Percentiles rank a stretch among this genome's conserved stretches.
Conservation (phyloP, 2,888 invertebrate genomes). For the Drosophila villosipedis region DNA sequence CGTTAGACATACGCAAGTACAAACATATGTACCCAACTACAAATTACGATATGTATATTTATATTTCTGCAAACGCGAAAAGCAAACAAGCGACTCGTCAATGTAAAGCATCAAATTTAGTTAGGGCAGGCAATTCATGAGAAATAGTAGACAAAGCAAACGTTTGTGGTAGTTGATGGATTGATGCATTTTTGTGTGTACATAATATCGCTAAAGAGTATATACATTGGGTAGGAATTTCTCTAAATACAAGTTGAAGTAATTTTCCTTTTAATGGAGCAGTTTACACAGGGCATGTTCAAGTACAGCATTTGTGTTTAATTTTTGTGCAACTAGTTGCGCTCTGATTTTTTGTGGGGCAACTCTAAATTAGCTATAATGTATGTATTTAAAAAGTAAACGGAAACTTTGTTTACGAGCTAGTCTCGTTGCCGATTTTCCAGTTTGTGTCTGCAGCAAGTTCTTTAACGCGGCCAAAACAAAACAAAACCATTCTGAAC, state of each 20-base stretch:
- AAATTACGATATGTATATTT: constrained; percentile 17
- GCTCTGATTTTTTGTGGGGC: constrained; percentile 48
- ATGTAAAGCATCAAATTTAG: constrained; percentile 29
- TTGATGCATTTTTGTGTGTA: background rate
- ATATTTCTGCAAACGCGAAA: constrained; percentile 20
- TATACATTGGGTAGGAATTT: background rate
- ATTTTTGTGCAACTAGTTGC: constrained; percentile 19
- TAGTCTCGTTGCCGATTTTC: constrained; percentile 40
- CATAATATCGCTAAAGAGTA: background rate
- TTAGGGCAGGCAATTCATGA: constrained; percentile 4
- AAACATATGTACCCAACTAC: constrained; percentile 29
- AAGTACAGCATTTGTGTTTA: background rate
- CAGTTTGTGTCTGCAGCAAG: constrained; percentile 62
- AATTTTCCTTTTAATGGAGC: background rate
- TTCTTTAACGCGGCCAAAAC: constrained; percentile 67
- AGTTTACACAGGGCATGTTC: constrained; percentile 6
- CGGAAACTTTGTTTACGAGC: constrained; percentile 68
- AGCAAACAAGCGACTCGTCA: constrained; percentile 43
- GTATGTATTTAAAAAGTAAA: constrained; percentile 49
- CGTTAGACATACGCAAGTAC: constrained; percentile 53
- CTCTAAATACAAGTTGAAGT: background rate
- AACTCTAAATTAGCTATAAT: constrained; percentile 62
- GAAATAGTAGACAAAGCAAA: constrained; percentile 46
- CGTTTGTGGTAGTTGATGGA: background rate
- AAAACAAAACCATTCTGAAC: constrained; percentile 31